Conservation (phyloP, 2,888 invertebrate species). For the Cyclophora albipunctata region DNA sequence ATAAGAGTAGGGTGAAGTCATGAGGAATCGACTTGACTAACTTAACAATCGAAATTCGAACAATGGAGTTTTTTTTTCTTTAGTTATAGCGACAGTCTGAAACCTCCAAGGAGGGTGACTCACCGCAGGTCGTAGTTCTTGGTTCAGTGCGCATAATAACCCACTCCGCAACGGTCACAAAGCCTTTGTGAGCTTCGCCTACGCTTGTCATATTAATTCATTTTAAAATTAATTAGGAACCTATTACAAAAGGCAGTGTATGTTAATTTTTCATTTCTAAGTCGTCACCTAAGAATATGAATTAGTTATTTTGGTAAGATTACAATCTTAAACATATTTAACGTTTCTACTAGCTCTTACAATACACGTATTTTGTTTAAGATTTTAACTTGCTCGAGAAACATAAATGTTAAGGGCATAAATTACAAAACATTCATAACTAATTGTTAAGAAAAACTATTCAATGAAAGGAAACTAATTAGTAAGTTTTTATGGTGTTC, state of each 20-base stretch:
- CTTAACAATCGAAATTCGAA: conserved; percentile 33
- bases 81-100: conserved; percentile 48
- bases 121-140: conserved; percentile 48
- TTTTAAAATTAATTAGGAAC: conserved; percentile 23
- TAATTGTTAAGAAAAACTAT: too few species aligned
- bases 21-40: neutral
- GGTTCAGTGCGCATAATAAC: conserved; percentile 47
- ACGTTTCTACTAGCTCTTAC: too few species aligned
- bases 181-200: conserved; percentile 18
- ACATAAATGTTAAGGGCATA: neutral
- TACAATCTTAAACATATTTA: too few species aligned
- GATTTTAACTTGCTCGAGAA: neutral
- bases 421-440: neutral
- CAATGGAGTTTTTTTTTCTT: conserved; percentile 53
- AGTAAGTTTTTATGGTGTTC: conserved; percentile 4
- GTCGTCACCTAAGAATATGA: neutral
- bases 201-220: conserved; percentile 24
- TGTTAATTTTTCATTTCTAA: conserved; percentile 23
- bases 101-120: conserved; percentile 63
- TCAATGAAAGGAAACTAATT: conserved; percentile 1
- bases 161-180: conserved; percentile 28
- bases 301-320: neutral
- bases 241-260: conserved; percentile 22
- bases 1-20: conserved; percentile 5
- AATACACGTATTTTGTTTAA: too few species aligned